Base-by-base conservation (phyloP, 2,113 vertebrate genomes). In the Clarias magur region DNA sequence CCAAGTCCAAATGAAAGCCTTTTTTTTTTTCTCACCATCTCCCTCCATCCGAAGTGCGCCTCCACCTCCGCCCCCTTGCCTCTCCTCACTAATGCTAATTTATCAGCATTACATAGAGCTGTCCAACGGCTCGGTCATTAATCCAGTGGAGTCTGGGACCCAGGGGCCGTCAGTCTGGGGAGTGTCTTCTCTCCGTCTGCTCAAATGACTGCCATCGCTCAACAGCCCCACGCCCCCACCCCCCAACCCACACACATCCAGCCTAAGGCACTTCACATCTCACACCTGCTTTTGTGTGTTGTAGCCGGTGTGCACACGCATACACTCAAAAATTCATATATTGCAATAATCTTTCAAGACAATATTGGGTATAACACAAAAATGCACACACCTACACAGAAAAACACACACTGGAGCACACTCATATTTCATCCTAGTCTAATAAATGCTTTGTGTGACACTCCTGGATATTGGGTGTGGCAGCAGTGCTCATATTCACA, bases 131-230 rank as follows among this genome's bases (percentile, higher is more conserved):
- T 89, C 93, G 92, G 93, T 94, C 94, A 95, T 95, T 95, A 95
- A 95, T 95, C 93, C 93, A 91, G 91, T 89, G 21, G 92, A 86
- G 90, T 92, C 90, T 92, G 88, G 83, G 92, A 93, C 93, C 92
- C 92, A 90, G 91, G 92, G 91, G 90, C 92, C 89, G 90, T 90
- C 91, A 87, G 56, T 85, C 86, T 93, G 92, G 93, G 94, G 93
- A 92, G 94, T 92, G 90, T 93, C 92, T 70, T 87, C 91, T 90
- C 91, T 91, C 90, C 91, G 92, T 93, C 93, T 93, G 90, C 92
- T 91, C 93, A 95, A 95, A 95, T 94, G 94, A 95, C 95, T 93
- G 91, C 94, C 92, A 95, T 95, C 92, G 91, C 94, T 95, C 95
- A 95, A 70, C 84, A 87, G 84, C 87, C 90, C 88, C 90, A 89